phyloP scores from a whole-genome alignment of 1,140 invertebrate genomes.

The Ganaspis sp. region DNA sequence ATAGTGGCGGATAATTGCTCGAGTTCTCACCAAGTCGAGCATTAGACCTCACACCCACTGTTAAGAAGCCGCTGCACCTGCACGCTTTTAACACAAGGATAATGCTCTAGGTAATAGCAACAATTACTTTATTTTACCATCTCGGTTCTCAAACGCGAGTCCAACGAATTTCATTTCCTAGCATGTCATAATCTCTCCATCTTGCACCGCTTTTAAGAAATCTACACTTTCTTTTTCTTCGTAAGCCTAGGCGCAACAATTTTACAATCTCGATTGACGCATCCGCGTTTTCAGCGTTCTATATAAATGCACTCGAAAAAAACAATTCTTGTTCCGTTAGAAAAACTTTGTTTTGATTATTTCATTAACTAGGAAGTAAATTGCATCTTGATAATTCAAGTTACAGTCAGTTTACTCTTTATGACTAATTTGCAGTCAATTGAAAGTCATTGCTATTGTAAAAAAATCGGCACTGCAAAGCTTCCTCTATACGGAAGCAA shows the following conservation, averaged over 20 bases:
- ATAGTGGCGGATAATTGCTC: slow-evolving; percentile 70
- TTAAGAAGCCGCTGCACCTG: slow-evolving; percentile 46
- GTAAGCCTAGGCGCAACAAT: slow-evolving; percentile 24
- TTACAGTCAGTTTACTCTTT: no score
- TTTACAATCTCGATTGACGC: slow-evolving; percentile 35
- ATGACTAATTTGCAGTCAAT: slow-evolving; percentile 30
- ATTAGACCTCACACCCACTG: slow-evolving; percentile 39
- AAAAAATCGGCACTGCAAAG: no score
- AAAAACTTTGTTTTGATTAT: slow-evolving; percentile 37
- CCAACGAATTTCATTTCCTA: slow-evolving; percentile 69
- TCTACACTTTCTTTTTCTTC: slow-evolving; percentile 52
- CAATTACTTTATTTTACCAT: slow-evolving; percentile 75
- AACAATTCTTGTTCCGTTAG: slow-evolving; percentile 14
- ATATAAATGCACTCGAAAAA: not conserved
- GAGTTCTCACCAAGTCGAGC: slow-evolving; percentile 69
- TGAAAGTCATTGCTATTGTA: no score
- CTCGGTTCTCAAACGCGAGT: slow-evolving; percentile 65
- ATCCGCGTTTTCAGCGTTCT: slow-evolving; percentile 15
- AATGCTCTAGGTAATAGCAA: slow-evolving; percentile 66
- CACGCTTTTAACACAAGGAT: slow-evolving; percentile 51
- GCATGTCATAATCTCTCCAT: slow-evolving; percentile 52
- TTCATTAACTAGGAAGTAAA: slow-evolving; percentile 44
- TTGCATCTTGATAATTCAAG: slow-evolving; percentile 38
- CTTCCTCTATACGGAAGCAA: no score
- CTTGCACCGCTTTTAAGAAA: slow-evolving; percentile 43